Evolutionary conservation across 2,888 invertebrate genomes (phyloP).

Genomic region (Caenorhabditis imperialis): DNA sequence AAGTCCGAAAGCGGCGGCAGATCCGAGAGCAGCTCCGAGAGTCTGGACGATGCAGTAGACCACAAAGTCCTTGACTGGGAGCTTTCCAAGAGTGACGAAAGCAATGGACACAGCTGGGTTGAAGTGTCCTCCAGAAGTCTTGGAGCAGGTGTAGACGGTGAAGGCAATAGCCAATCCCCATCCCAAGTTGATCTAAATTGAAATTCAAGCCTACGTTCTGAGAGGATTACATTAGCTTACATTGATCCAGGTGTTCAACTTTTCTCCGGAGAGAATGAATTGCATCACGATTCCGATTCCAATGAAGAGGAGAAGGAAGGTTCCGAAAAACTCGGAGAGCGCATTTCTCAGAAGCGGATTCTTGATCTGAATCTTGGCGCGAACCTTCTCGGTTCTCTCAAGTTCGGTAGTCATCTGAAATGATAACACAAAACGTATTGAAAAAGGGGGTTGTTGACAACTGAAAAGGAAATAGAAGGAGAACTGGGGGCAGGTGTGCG

Average conservation of each 20-base stretch:
- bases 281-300: constrained; percentile 73
- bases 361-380: constrained; percentile 61
- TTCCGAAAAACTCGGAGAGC: constrained; percentile 73
- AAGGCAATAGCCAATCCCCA: constrained; percentile 73
- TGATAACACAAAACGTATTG: background rate
- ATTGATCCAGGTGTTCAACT: constrained; percentile 73
- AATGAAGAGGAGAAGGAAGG: constrained; percentile 70
- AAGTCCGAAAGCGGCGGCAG: constrained; percentile 64
- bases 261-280: constrained; percentile 69
- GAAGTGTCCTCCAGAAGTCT: constrained; percentile 72
- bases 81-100: constrained; percentile 67
- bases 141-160: constrained; percentile 66
- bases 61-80: constrained; percentile 64
- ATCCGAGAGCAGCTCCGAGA: constrained; percentile 68
- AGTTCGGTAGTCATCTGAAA: constrained; percentile 51
- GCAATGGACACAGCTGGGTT: constrained; percentile 69
- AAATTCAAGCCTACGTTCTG: too few species aligned
- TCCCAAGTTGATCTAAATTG: constrained; percentile 67
- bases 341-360: constrained; percentile 66
- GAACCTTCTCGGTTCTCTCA: constrained; percentile 59
- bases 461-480: constrained; percentile 20
- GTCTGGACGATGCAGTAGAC: constrained; percentile 69
- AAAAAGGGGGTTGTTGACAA: constrained; percentile 26
- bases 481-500: constrained; percentile 18
- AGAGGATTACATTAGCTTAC: too few species aligned